A percentile compares a stretch with the other conserved stretches of the same genome.
These are phyloP conservation scores for Dexiosoma caninum DNA, from an alignment of 2,888 invertebrate species.

Conservation along the genomic window DNA sequence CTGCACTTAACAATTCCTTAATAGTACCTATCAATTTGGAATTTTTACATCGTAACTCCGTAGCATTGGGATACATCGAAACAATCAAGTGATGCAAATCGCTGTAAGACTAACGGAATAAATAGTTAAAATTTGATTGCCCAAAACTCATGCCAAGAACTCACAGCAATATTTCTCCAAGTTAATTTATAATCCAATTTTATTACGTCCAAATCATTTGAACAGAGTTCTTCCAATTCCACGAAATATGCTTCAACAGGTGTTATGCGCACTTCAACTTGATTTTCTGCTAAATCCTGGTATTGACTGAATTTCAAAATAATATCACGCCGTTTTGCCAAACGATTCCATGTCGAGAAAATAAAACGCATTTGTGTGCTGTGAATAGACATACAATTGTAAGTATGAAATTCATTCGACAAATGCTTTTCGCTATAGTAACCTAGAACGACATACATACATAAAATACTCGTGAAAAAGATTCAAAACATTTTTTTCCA, in stretches of 20 bases:
- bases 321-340: constrained; percentile 71
- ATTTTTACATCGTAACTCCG: constrained; percentile 67
- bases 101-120: constrained; percentile 67
- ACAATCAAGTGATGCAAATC: constrained; percentile 72
- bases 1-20: constrained; percentile 68
- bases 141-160: not conserved
- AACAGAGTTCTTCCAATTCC: constrained; percentile 71
- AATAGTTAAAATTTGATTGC: not conserved
- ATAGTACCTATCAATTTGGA: constrained; percentile 66
- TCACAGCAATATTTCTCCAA: constrained; percentile 70
- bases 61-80: constrained; percentile 67
- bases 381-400: constrained; percentile 71
- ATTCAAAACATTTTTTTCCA: not conserved
- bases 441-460: constrained; percentile 60
- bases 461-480: not conserved
- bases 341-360: constrained; percentile 73
- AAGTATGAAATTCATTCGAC: constrained; percentile 71
- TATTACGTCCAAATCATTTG: constrained; percentile 68
- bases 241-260: constrained; percentile 73
- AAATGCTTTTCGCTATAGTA: constrained; percentile 73
- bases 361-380: constrained; percentile 70
- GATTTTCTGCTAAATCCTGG: constrained; percentile 66
- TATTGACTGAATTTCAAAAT: constrained; percentile 69
- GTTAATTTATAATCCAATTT: constrained; percentile 70
- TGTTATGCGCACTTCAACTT: constrained; percentile 69